A percentile compares a stretch with the other conserved stretches of the same genome.
Evolutionary conservation across 2,888 invertebrate genomes (phyloP).

Genomic region (Aleiodes testaceus): DNA sequence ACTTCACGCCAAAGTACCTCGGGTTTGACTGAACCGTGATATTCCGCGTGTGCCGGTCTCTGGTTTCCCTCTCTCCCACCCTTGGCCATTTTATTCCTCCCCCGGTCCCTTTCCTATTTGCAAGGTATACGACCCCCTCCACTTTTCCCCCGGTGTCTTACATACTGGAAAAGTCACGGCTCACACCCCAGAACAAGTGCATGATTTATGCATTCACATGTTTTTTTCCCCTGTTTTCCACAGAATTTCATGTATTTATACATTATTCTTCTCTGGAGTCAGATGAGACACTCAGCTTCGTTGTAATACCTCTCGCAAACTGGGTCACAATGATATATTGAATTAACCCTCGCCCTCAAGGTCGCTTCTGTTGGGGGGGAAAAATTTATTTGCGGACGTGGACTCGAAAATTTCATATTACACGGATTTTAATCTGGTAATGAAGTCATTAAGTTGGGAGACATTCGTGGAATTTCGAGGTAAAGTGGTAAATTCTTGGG

Average conservation of each 20-base stretch:
- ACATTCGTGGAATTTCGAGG: too few relatives aligned
- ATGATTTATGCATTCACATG: conserved; percentile 7
- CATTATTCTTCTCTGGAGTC: conserved; percentile 6
- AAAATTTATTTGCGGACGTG: too few relatives aligned
- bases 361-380: background rate
- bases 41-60: conserved; percentile 51
- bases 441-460: too few relatives aligned
- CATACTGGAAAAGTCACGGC: conserved; percentile 21
- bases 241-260: background rate
- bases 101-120: conserved; percentile 36
- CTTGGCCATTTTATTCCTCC: conserved; percentile 38
- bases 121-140: background rate
- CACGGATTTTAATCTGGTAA: too few relatives aligned
- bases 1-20: conserved; percentile 10
- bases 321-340: conserved; percentile 32
- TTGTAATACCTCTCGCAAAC: conserved; percentile 11
- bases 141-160: background rate
- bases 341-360: conserved; percentile 9
- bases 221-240: background rate
- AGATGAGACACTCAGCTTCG: conserved; percentile 1
- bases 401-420: too few relatives aligned
- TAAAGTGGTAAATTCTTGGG: too few relatives aligned
- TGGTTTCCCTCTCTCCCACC: conserved; percentile 43
- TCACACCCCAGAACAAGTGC: conserved; percentile 28
- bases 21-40: conserved; percentile 51